phyloP scores from a whole-genome alignment of 2,888 invertebrate species.

The Thecophora atra region DNA sequence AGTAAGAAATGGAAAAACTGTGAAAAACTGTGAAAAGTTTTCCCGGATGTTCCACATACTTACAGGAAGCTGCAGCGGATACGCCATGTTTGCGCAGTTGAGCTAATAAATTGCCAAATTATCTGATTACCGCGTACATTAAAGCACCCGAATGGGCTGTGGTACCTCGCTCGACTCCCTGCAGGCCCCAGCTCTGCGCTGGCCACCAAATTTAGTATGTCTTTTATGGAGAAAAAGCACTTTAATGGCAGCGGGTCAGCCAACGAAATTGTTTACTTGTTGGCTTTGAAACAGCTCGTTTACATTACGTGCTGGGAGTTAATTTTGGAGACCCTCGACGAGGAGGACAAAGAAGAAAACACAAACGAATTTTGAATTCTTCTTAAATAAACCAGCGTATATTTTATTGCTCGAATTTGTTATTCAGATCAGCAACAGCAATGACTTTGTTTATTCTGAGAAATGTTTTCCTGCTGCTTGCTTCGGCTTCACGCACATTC shows the following conservation, averaged over 20 bases:
- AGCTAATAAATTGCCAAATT: slow-evolving; percentile 30
- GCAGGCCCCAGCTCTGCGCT: not conserved
- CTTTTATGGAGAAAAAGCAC: not conserved
- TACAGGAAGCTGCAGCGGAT: slow-evolving; percentile 23
- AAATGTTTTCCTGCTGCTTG: too few species aligned
- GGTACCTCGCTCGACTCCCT: not conserved
- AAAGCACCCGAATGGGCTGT: not conserved
- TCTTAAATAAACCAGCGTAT: too few species aligned
- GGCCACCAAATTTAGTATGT: not conserved
- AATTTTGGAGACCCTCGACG: not conserved
- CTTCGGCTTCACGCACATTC: too few species aligned
- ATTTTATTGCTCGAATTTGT: too few species aligned
- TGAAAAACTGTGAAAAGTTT: too few species aligned
- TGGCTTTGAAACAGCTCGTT: not conserved
- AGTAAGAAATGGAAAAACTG: too few species aligned
- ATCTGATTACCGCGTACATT: slow-evolving; percentile 20
- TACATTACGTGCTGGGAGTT: not conserved
- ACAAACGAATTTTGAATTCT: not conserved
- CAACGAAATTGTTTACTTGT: not conserved
- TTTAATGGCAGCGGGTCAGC: not conserved
- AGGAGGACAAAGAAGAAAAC: not conserved
- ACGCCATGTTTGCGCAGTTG: slow-evolving; percentile 23
- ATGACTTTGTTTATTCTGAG: too few species aligned
- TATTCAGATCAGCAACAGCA: too few species aligned
- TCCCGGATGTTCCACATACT: not conserved